A percentile compares a stretch with the other conserved stretches of the same genome.
These are phyloP conservation scores for Solea solea DNA, from an alignment of 2,113 vertebrate genomes.

Conservation along the genomic window DNA sequence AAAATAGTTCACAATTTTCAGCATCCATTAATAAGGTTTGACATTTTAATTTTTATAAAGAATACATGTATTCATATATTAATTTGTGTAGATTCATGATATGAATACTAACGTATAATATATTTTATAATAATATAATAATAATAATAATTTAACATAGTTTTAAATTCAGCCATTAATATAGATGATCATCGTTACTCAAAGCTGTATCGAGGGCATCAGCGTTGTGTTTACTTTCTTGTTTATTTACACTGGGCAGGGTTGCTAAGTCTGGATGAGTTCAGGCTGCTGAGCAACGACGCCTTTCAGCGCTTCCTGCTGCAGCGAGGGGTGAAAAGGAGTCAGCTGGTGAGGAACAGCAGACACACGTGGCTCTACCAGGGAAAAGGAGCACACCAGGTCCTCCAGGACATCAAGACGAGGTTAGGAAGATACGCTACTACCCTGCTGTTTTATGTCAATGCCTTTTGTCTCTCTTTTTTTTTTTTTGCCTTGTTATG, in stretches of 20 bases:
- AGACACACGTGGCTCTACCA: constrained; percentile 98
- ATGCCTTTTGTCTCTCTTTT: too few species aligned
- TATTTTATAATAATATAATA: too few species aligned
- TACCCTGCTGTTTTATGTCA: not conserved
- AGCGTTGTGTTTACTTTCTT: not conserved
- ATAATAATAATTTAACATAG: too few species aligned
- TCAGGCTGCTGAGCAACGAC: constrained; percentile 88
- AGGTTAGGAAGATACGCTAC: constrained; percentile 78
- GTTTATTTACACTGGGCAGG: constrained; percentile 76
- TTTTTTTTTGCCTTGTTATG: not conserved
- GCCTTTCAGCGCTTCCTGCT: constrained; percentile 95
- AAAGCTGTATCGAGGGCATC: not conserved
- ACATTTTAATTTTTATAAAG: too few species aligned
- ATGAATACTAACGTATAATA: too few species aligned
- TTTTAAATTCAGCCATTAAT: not conserved
- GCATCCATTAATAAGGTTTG: not conserved
- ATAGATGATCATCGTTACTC: too few species aligned
- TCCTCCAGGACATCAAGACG: constrained; percentile 90
- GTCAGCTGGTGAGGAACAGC: constrained; percentile 95
- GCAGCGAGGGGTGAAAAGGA: constrained; percentile 88
- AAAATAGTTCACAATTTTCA: too few species aligned
- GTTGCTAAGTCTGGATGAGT: constrained; percentile 93
- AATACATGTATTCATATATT: too few species aligned
- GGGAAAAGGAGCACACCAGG: constrained; percentile 92
- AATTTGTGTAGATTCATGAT: too few species aligned